Evolutionary conservation across 2,888 invertebrate species (phyloP), one percentile per base, ranked within the genome.

Genomic region (Phyllotreta cruciferae): DNA sequence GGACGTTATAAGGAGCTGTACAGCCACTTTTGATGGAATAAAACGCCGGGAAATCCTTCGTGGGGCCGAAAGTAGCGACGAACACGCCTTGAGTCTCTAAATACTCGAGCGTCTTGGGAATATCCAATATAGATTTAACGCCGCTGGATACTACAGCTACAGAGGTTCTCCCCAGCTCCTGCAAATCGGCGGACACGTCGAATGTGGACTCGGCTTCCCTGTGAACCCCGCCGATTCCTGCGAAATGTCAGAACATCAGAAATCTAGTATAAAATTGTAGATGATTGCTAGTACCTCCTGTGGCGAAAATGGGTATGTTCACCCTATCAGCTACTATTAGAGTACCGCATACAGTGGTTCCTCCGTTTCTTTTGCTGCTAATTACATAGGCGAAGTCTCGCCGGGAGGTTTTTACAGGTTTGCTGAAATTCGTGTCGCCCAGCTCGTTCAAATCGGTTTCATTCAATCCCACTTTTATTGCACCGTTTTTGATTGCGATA

Each of bases 331-430:
- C 93, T 6, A 92, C 87, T 37, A 95, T 83, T 83, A 98, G 90
- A 0, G 98, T 99, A 0, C 93, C 96, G 0, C 97, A 92, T 0
- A 99, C 98, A 0, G 99, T 99, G 0, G 98, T 98, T 0, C 98
- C 98, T 0, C 98, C 97, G 75, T 88, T 89, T 24, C 87, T 77
- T 54, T 83, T 82, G 70, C 86, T 85, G n/a, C 90, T 88, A 9
- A 91, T 73, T 8, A 92, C 88, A 66, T 86, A 89, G 0, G 95
- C 88, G 36, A 97, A 83, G 83, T 98, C 96, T 68, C 96, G 84
- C 7, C 94, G 84, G 0, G 98, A 97, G 14, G 93, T 91, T 82
- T 98, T 98, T 3, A 94, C 82, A 47, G 80, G 84, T 69, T 79
- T 82, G 62, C 78, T 81, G 13, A 70, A 69, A 55, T 77, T 71